These are phyloP conservation scores for Microchrysa polita DNA, from an alignment of 2,888 invertebrate species.

Conservation along the genomic window DNA sequence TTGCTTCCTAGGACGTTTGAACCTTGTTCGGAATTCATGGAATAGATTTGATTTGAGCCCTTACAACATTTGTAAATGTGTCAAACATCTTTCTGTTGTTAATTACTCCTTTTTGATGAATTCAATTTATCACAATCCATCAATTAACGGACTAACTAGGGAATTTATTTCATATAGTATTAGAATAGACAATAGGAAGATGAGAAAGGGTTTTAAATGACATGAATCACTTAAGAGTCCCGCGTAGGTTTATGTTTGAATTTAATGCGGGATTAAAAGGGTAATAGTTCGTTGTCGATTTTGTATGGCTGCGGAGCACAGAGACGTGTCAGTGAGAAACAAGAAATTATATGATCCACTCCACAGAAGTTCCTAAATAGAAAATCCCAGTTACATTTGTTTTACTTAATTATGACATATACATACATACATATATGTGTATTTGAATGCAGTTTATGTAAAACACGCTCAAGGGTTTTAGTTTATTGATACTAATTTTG, in stretches of 20 bases:
- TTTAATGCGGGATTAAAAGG: slow-evolving; percentile 14
- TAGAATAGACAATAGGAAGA: slow-evolving; percentile 16
- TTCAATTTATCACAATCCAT: slow-evolving; percentile 42
- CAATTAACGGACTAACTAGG: slow-evolving; percentile 28
- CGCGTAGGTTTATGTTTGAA: slow-evolving; percentile 26
- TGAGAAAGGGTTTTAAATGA: slow-evolving; percentile 20
- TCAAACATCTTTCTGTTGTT: not conserved
- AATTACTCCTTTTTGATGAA: slow-evolving; percentile 35
- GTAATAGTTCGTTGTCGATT: not conserved
- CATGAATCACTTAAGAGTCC: slow-evolving; percentile 26
- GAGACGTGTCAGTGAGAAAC: not conserved
- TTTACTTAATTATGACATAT: slow-evolving; percentile 34
- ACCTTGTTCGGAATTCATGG: too few relatives aligned
- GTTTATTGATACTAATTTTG: too few relatives aligned
- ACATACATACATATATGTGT: slow-evolving; percentile 23
- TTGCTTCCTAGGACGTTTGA: too few relatives aligned
- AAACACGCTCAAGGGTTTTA: too few relatives aligned
- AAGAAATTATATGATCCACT: not conserved
- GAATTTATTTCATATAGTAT: not conserved
- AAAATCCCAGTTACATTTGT: slow-evolving; percentile 36
- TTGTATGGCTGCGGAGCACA: not conserved
- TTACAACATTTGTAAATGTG: too few relatives aligned
- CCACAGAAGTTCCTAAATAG: slow-evolving; percentile 4
- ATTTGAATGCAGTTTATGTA: not conserved
- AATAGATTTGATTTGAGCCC: too few relatives aligned